phyloP scores from a whole-genome alignment of 2,888 invertebrate genomes.

The Tinea trinotella region DNA sequence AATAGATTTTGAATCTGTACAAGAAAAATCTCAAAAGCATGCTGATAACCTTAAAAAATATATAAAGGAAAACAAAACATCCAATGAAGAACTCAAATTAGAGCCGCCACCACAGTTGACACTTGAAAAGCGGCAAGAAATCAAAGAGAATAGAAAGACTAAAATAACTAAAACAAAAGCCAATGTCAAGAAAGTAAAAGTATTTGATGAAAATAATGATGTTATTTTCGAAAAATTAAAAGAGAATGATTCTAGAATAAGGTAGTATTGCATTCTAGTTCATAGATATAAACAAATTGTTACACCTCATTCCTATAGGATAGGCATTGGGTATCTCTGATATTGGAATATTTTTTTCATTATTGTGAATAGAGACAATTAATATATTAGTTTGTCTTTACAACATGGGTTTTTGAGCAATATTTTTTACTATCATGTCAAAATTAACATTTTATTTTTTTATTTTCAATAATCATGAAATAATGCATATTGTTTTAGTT shows the following conservation, averaged over 20 bases:
- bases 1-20: constrained; percentile 40
- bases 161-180: constrained; percentile 42
- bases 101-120: constrained; percentile 14
- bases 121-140: constrained; percentile 33
- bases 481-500: no score
- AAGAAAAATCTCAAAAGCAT: constrained; percentile 30
- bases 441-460: no score
- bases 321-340: no score
- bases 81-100: constrained; percentile 1
- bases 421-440: no score
- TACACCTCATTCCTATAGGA: no score
- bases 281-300: no score
- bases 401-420: no score
- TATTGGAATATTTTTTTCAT: no score
- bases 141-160: constrained; percentile 41
- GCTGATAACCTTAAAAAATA: constrained; percentile 19
- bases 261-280: constrained; percentile 39
- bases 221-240: constrained; percentile 75
- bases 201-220: constrained; percentile 67
- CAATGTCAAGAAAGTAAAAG: constrained; percentile 51
- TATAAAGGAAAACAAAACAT: constrained; percentile 9
- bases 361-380: no score
- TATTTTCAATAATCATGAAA: no score
- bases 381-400: no score
- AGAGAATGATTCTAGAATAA: constrained; percentile 73